A percentile compares a stretch with the other conserved stretches of the same genome.
These are phyloP conservation scores for Apteryx owenii DNA, from an alignment of 2,113 vertebrate species.

Conservation along the genomic window DNA sequence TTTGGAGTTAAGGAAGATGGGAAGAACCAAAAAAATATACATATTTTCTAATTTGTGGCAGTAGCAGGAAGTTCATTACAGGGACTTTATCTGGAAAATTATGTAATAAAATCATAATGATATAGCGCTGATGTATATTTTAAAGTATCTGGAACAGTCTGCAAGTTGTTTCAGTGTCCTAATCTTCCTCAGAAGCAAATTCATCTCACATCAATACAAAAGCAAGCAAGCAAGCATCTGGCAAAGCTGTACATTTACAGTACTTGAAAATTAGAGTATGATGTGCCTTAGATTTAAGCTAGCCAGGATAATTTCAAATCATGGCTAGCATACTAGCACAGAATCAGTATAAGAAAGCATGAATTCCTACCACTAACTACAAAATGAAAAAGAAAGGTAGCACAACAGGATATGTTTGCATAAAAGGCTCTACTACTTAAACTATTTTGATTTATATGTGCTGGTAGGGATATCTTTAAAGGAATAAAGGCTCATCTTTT, in stretches of 20 bases:
- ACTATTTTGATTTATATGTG: conserved; percentile 54
- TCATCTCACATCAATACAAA: background rate
- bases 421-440: conserved; percentile 55
- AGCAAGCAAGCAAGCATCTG: background rate
- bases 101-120: background rate
- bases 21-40: background rate
- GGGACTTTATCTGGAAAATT: background rate
- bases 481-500: conserved; percentile 61
- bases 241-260: background rate
- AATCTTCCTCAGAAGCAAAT: background rate
- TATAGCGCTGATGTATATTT: background rate
- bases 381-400: conserved; percentile 51
- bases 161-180: background rate
- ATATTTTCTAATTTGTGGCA: background rate
- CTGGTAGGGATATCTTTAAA: conserved; percentile 56
- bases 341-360: background rate
- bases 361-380: background rate
- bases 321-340: background rate
- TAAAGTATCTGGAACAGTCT: background rate
- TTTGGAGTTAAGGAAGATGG: background rate
- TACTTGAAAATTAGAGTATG: background rate
- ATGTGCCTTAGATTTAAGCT: conserved; percentile 19
- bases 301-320: background rate
- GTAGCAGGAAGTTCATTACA: background rate
- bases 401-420: conserved; percentile 20